Percentiles rank a stretch among this genome's conserved stretches.
Evolutionary conservation across 35 echinoderm and acorn worm genomes (phyloP).

Genomic region (Stichopus chloronotus): DNA sequence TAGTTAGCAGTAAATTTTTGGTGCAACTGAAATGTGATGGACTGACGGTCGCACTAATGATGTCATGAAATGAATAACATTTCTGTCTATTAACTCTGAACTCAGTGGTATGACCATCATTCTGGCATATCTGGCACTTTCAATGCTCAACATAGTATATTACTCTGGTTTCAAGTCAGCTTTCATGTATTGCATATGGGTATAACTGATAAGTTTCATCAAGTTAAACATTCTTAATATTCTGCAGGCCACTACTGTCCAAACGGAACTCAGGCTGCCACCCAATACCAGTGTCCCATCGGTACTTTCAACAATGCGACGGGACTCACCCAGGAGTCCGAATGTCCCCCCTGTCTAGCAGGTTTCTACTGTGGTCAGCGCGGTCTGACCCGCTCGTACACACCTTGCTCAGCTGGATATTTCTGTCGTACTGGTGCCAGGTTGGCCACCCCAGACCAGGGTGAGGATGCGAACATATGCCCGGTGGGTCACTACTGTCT

Average conservation of each 20-base stretch:
- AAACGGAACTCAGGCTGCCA: conserved; percentile 75
- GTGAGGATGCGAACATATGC: conserved; percentile 76
- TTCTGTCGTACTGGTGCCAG: conserved; percentile 78
- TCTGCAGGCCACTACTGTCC: conserved; percentile 86
- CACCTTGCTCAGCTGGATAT: conserved; percentile 84
- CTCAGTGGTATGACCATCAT: no score
- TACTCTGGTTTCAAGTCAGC: no score
- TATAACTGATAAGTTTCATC: no score
- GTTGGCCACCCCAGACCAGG: conserved; percentile 80
- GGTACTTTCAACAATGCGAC: conserved; percentile 99
- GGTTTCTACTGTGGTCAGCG: conserved; percentile 96
- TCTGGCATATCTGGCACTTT: no score
- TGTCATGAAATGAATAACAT: no score
- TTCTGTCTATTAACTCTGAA: no score
- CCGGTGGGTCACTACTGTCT: conserved; percentile 84
- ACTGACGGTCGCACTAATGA: no score
- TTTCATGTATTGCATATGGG: no score
- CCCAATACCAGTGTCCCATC: conserved; percentile 80
- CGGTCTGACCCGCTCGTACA: conserved; percentile 85
- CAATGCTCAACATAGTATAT: no score
- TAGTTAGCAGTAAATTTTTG: no score
- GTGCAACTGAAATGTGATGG: no score
- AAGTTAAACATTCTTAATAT: no score
- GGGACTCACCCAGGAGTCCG: conserved; percentile 67
- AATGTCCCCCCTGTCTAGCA: conserved; percentile 89